Evolutionary conservation across 2,113 vertebrate genomes (phyloP).

Genomic region (Rynchops niger): DNA sequence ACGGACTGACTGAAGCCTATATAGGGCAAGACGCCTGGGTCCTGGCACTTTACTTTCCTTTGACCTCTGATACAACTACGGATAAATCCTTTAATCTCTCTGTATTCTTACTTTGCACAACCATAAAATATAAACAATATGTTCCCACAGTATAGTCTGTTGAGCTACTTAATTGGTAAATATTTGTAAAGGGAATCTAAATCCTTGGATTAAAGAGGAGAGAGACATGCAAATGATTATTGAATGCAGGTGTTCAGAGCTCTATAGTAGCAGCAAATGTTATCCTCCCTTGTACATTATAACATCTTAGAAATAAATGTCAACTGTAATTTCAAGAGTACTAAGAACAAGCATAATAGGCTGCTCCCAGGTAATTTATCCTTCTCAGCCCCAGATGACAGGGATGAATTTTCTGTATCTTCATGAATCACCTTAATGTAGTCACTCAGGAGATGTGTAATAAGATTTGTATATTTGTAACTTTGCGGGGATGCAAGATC

Average conservation of each 20-base stretch:
- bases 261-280: constrained; percentile 7
- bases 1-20: background rate
- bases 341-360: constrained; percentile 43
- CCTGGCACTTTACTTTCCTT: background rate
- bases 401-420: constrained; percentile 53
- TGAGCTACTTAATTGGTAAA: constrained; percentile 34
- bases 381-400: constrained; percentile 43
- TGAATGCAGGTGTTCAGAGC: constrained; percentile 45
- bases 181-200: constrained; percentile 52
- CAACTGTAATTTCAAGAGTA: constrained; percentile 60
- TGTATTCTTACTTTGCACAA: background rate
- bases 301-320: constrained; percentile 71
- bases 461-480: constrained; percentile 43
- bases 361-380: constrained; percentile 51
- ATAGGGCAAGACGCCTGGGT: background rate
- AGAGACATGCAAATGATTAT: constrained; percentile 43
- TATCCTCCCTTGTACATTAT: constrained; percentile 17
- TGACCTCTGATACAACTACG: background rate
- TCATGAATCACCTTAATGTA: constrained; percentile 68
- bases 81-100: background rate
- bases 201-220: constrained; percentile 36
- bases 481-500: constrained; percentile 14
- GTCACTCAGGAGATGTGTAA: constrained; percentile 36
- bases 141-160: background rate
- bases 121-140: background rate